phyloP scores from a whole-genome alignment of 2,888 invertebrate species.

The Emesis furor region DNA sequence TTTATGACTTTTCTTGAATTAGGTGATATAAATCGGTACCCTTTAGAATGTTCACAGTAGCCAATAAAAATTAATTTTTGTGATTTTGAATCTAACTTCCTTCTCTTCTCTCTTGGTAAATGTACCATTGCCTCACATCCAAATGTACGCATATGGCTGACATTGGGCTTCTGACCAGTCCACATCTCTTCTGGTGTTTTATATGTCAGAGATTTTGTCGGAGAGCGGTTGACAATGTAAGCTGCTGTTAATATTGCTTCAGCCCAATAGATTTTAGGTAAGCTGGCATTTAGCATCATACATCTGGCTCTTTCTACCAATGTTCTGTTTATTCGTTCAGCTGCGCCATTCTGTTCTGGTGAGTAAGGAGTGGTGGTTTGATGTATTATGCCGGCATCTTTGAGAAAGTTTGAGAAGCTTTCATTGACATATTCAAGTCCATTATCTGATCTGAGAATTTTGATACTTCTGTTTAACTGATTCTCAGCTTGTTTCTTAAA shows the following conservation, averaged over 20 bases:
- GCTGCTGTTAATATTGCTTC: slow-evolving; percentile 64
- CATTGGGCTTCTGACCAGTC: slow-evolving; percentile 74
- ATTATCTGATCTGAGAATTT: neutral
- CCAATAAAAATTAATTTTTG: slow-evolving; percentile 79
- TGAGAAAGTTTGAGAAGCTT: neutral
- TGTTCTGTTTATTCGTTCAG: neutral
- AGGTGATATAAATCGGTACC: slow-evolving; percentile 70
- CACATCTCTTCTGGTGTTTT: slow-evolving; percentile 75
- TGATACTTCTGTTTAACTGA: neutral
- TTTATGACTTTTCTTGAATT: slow-evolving; percentile 32
- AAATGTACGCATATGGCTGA: slow-evolving; percentile 78
- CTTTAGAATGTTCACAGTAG: slow-evolving; percentile 78
- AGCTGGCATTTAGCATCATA: slow-evolving; percentile 58
- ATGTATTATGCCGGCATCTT: neutral
- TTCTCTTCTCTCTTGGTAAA: slow-evolving; percentile 63
- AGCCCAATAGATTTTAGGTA: slow-evolving; percentile 64
- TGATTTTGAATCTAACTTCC: slow-evolving; percentile 76
- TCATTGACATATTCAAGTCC: neutral
- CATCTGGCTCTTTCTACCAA: slow-evolving; percentile 42
- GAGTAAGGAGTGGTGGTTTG: neutral
- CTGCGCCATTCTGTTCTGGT: neutral
- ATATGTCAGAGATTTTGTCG: slow-evolving; percentile 52
- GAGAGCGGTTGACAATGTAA: slow-evolving; percentile 57
- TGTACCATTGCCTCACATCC: slow-evolving; percentile 76
- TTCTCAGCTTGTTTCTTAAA: neutral